These are phyloP conservation scores for Platycheirus rosarum DNA, from an alignment of 2,888 invertebrate genomes.

Conservation along the genomic window DNA sequence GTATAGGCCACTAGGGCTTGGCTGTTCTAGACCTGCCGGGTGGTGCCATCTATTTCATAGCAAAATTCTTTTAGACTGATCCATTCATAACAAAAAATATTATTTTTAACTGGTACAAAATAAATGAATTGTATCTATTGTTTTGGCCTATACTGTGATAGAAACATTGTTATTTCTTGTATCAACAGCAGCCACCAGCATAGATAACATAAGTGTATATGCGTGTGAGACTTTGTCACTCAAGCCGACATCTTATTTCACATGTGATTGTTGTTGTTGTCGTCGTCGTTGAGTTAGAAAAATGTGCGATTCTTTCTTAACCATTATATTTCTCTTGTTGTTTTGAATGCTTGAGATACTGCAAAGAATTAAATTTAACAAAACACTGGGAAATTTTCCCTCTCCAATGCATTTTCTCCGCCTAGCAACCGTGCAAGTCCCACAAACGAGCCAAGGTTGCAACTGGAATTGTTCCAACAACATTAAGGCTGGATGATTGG, in stretches of 20 bases:
- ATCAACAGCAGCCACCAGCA: slow-evolving; percentile 8
- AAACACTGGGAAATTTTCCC: slow-evolving; percentile 48
- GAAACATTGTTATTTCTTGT: slow-evolving; percentile 6
- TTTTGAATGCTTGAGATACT: slow-evolving; percentile 41
- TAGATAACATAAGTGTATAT: slow-evolving; percentile 9
- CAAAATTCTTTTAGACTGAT: too few species aligned
- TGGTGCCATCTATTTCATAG: too few species aligned
- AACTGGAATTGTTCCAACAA: slow-evolving; percentile 43
- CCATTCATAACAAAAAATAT: too few species aligned
- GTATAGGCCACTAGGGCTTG: too few species aligned
- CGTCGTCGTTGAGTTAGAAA: slow-evolving; percentile 34
- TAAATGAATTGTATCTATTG: too few species aligned
- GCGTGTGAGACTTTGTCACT: slow-evolving; percentile 36
- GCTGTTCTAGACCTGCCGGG: too few species aligned
- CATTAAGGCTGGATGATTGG: background rate
- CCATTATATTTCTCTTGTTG: slow-evolving; percentile 22
- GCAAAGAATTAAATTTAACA: slow-evolving; percentile 52
- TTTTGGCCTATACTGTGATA: background rate
- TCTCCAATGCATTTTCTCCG: background rate
- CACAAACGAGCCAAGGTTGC: slow-evolving; percentile 40
- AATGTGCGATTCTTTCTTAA: slow-evolving; percentile 18
- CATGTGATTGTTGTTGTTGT: slow-evolving; percentile 35
- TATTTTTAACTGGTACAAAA: too few species aligned
- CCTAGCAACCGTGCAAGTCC: background rate
- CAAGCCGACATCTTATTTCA: slow-evolving; percentile 53